Evolutionary conservation across 2,888 invertebrate genomes (phyloP), one percentile per base, ranked within the genome.

Genomic region (Argyresthia albistria): DNA sequence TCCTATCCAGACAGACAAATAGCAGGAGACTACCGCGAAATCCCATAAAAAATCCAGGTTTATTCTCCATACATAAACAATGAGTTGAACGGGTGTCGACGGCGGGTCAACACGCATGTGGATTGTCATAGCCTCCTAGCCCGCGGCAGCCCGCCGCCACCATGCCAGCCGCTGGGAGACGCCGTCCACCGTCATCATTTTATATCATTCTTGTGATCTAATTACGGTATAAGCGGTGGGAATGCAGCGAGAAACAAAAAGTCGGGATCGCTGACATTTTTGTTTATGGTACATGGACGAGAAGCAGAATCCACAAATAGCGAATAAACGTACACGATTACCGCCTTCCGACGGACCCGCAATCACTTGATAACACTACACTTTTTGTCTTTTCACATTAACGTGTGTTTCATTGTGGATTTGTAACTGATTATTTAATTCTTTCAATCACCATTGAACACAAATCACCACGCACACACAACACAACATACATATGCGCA

Each of bases 391-490:
- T 65, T 81, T 81, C 80, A 83, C 84, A 83, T 84, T 82, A 83
- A 84, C 73, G 69, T 81, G 73, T 76, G 80, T 80, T 78, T 81
- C 81, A 84, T 87, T 78, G 73, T 83, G 67, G 76, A 78, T 79
- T 67, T 76, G 73, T 70, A 76, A 72, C 81, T 77, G 81, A 80
- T 82, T 87, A 25, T 73, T 84, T 82, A 83, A 78, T 84, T 82
- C 76, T 83, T 83, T 82, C 76, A 76, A 84, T 82, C 80, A 87
- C 83, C 88, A 78, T 86, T 73, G 78, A 87, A 83, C 82, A 86
- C 88, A 88, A 88, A 88, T 88, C 86, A 86, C 88, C 88, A 87
- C 86, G 87, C 86, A 88, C 88, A 86, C 87, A 87, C 82, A 83
- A 86, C 84, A 86, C 80, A 83, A 86, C 80, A 82, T 25, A 84